Evolutionary conservation across 2,888 invertebrate genomes (phyloP), one percentile per base, ranked within the genome.

Genomic region (Rosalia funebris): DNA sequence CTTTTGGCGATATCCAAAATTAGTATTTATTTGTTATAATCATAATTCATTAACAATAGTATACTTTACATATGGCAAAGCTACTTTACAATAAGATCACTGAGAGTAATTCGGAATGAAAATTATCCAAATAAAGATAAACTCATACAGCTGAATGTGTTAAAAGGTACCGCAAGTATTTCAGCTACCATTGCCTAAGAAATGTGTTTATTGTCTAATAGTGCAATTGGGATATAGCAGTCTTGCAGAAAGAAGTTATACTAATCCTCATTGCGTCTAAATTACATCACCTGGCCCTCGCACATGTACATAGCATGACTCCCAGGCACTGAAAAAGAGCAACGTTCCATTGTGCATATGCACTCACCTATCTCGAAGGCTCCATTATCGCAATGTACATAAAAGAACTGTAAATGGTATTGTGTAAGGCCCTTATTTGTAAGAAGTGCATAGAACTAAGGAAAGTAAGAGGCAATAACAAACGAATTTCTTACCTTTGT

Each of bases 221-320:
- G 53, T 53, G 53, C 53, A 53, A 42, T 42, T 53, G 37, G 39
- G 53, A 25, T 32, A 42, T 44, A 37, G 17, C 37, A 39, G 45
- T 31, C 17, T 16, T 7, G 31, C n/a, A 50, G 12, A 17, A 32
- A 19, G 47, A 11, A 44, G 50, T 34, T 42, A 50, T 41, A 53
- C 53, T 53, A 50, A 48, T 57, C 44, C 44, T 50, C 48, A 57
- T 50, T 57, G 50, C 36, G 39, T 34, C 41, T 46, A 32, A 41
- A 46, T 52, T 53, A 52, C 58, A 53, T 58, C 58, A 58, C 53
- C 58, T 58, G 53, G 58, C 36, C 17, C 53, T 53, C 14, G 17
- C 42, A 17, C 25, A 20, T 34, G 7, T 44, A 39, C 41, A 39
- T 53, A 58, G 53, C 25, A 58, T 19, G 53, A 39, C 53, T 53